Conservation (phyloP, 1,140 invertebrate species). For the Acromyrmex charruanus region DNA sequence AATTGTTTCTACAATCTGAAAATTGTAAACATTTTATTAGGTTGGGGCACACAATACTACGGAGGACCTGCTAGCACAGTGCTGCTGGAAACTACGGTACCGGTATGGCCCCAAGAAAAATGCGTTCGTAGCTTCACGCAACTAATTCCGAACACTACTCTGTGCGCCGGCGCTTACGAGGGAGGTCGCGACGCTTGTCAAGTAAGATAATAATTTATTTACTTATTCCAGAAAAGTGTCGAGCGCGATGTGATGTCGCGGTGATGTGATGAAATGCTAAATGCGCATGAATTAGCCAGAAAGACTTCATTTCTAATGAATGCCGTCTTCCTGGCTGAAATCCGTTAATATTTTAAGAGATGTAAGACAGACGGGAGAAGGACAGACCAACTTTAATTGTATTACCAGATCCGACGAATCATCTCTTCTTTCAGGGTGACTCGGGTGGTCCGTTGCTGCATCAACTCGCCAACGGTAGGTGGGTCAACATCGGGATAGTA, state of each 20-base stretch:
- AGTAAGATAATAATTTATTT: slow-evolving; percentile 84
- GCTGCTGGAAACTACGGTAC: slow-evolving; percentile 92
- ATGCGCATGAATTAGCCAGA: neutral
- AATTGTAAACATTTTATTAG: slow-evolving; percentile 78
- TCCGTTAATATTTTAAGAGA: slow-evolving; percentile 33
- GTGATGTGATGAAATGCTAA: slow-evolving; percentile 32
- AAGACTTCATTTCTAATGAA: neutral
- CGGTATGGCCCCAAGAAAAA: slow-evolving; percentile 92
- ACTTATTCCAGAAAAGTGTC: neutral
- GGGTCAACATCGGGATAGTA: slow-evolving; percentile 93
- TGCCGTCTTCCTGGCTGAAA: neutral
- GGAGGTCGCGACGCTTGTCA: slow-evolving; percentile 93
- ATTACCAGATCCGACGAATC: neutral
- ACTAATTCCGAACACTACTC: slow-evolving; percentile 88
- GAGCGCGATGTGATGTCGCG: neutral
- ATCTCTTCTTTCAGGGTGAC: slow-evolving; percentile 88
- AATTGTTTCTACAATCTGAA: neutral
- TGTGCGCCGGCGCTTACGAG: slow-evolving; percentile 91
- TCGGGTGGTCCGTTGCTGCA: slow-evolving; percentile 93
- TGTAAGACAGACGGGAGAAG: neutral
- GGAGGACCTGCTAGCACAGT: slow-evolving; percentile 90
- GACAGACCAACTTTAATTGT: neutral
- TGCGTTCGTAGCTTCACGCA: slow-evolving; percentile 90
- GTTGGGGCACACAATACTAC: slow-evolving; percentile 91
- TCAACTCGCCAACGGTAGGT: slow-evolving; percentile 90